phyloP scores from a whole-genome alignment of 2,113 vertebrate genomes.

The Isichthys henryi region DNA sequence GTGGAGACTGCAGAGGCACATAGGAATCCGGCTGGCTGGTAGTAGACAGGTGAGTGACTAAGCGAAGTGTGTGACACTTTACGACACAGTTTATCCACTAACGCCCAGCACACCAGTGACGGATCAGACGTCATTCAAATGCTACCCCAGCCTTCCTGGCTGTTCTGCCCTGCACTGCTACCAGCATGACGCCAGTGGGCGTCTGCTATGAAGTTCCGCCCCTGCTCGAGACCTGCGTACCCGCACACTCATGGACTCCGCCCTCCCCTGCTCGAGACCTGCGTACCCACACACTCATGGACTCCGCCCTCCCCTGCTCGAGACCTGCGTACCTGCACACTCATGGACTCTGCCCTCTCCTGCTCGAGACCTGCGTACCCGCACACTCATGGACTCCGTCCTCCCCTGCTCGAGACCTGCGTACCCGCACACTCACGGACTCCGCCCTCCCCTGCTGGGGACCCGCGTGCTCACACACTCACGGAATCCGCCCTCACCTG shows the following conservation, averaged over 20 bases:
- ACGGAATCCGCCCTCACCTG: constrained; percentile 17
- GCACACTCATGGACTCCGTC: not conserved
- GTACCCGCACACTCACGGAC: not conserved
- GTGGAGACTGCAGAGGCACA: not conserved
- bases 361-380: not conserved
- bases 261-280: not conserved
- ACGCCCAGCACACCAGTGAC: too few species aligned
- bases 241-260: not conserved
- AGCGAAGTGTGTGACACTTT: not conserved
- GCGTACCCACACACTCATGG: not conserved
- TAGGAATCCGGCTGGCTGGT: not conserved
- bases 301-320: not conserved
- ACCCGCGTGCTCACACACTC: not conserved
- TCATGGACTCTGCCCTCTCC: not conserved
- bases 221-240: not conserved
- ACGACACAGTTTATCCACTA: not conserved
- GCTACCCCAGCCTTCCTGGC: not conserved
- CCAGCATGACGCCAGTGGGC: not conserved
- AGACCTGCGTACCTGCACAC: not conserved
- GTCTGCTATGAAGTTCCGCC: not conserved
- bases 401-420: not conserved
- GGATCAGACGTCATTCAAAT: not conserved
- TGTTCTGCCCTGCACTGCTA: not conserved
- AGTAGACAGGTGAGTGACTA: not conserved
- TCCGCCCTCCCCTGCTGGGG: not conserved